phyloP scores from a whole-genome alignment of 2,888 invertebrate genomes.

The Coleophora flavipennella region DNA sequence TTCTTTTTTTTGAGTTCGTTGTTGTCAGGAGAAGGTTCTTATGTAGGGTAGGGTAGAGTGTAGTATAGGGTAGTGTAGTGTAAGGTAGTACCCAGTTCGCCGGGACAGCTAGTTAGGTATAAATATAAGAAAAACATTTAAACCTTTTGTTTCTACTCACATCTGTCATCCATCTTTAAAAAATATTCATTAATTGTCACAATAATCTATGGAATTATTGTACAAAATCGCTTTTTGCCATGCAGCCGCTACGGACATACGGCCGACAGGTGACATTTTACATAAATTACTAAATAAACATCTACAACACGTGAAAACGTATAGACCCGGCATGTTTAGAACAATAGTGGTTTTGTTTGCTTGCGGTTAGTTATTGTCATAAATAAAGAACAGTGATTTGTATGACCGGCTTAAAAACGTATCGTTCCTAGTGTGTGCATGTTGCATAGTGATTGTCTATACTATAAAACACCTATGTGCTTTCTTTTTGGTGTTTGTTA shows the following conservation, averaged over 20 bases:
- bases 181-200: no score
- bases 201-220: no score
- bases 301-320: not conserved
- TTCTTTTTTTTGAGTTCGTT: no score
- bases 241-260: slow-evolving; percentile 68
- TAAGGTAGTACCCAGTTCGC: no score
- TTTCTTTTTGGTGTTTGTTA: not conserved
- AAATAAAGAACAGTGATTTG: not conserved
- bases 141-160: no score
- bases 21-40: no score
- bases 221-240: slow-evolving; percentile 45
- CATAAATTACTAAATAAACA: slow-evolving; percentile 5
- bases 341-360: slow-evolving; percentile 9
- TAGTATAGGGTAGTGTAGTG: no score
- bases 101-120: no score
- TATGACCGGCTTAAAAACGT: slow-evolving; percentile 4
- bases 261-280: slow-evolving; percentile 59
- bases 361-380: slow-evolving; percentile 5
- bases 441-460: slow-evolving; percentile 7
- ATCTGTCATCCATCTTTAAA: no score
- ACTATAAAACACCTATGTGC: not conserved
- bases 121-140: no score
- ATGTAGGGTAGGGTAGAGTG: no score
- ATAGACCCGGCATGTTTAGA: slow-evolving; percentile 9
- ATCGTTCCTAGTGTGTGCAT: slow-evolving; percentile 20